Evolutionary conservation across 2,113 vertebrate genomes (phyloP).

Genomic region (Galemys pyrenaicus): DNA sequence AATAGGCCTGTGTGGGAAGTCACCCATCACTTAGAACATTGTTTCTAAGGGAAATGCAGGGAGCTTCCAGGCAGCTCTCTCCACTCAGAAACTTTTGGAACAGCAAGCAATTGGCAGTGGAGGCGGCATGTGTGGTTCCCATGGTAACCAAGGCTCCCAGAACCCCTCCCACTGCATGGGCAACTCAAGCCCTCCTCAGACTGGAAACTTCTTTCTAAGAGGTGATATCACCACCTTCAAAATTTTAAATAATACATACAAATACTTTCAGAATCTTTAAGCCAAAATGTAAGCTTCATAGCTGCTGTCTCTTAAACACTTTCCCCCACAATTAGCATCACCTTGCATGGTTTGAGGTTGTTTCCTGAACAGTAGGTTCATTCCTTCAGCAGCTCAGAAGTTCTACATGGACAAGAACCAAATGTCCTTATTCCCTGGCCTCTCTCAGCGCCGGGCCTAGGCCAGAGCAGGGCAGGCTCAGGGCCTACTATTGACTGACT

Average conservation of each 20-base stretch:
- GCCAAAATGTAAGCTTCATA: background rate
- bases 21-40: constrained; percentile 20
- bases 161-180: background rate
- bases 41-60: constrained; percentile 65
- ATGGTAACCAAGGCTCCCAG: constrained; percentile 38
- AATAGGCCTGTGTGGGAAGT: constrained; percentile 13
- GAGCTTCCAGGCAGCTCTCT: constrained; percentile 45
- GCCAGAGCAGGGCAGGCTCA: accelerated
- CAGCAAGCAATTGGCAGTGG: background rate
- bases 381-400: background rate
- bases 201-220: constrained; percentile 51
- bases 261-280: constrained; percentile 5
- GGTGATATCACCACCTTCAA: background rate
- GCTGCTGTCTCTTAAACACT: background rate
- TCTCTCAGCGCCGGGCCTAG: background rate
- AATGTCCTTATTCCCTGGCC: background rate
- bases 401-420: background rate
- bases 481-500: background rate
- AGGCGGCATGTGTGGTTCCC: background rate
- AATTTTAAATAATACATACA: background rate
- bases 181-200: background rate
- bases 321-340: background rate
- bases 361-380: background rate
- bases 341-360: background rate
- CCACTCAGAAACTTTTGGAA: constrained; percentile 65